A percentile compares a stretch with the other conserved stretches of the same genome.
These are phyloP conservation scores for Varecia variegata DNA, from an alignment of 2,797 vertebrate species.

Conservation along the genomic window DNA sequence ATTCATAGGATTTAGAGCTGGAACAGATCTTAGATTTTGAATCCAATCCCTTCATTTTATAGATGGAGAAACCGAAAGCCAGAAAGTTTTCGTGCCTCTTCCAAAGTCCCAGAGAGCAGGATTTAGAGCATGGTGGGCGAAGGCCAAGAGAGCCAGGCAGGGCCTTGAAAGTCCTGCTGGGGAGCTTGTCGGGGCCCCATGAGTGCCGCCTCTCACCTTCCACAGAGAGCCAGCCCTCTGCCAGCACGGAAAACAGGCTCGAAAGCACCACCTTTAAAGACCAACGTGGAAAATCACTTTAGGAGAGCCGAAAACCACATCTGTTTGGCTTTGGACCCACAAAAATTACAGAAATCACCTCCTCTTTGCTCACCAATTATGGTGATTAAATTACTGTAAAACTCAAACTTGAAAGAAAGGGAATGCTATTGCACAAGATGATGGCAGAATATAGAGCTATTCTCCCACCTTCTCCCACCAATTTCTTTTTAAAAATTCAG, in stretches of 20 bases:
- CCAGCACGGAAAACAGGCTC: neutral
- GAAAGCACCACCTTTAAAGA: slow-evolving; percentile 8
- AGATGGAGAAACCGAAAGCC: slow-evolving; percentile 13
- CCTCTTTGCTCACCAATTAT: slow-evolving; percentile 69
- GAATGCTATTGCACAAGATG: slow-evolving; percentile 14
- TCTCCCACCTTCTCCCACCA: neutral
- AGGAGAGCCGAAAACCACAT: slow-evolving; percentile 67
- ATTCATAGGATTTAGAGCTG: slow-evolving; percentile 30
- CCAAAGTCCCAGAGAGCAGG: neutral
- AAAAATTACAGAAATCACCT: slow-evolving; percentile 74
- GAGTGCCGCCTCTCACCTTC: neutral
- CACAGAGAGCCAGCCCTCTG: neutral
- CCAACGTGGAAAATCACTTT: slow-evolving; percentile 67
- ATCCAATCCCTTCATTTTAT: slow-evolving; percentile 39
- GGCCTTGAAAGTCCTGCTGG: neutral
- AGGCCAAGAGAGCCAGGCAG: neutral
- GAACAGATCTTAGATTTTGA: slow-evolving; percentile 40
- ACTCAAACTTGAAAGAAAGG: slow-evolving; percentile 67
- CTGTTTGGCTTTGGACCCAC: slow-evolving; percentile 72
- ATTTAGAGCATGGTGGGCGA: neutral
- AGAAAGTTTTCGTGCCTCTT: neutral
- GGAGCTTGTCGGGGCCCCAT: neutral
- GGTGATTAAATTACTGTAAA: slow-evolving; percentile 73
- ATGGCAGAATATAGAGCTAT: neutral
- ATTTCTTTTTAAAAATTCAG: neutral